Evolutionary conservation across 2,113 vertebrate species (phyloP), one percentile per base, ranked within the genome.

Genomic region (Galbula dea): DNA sequence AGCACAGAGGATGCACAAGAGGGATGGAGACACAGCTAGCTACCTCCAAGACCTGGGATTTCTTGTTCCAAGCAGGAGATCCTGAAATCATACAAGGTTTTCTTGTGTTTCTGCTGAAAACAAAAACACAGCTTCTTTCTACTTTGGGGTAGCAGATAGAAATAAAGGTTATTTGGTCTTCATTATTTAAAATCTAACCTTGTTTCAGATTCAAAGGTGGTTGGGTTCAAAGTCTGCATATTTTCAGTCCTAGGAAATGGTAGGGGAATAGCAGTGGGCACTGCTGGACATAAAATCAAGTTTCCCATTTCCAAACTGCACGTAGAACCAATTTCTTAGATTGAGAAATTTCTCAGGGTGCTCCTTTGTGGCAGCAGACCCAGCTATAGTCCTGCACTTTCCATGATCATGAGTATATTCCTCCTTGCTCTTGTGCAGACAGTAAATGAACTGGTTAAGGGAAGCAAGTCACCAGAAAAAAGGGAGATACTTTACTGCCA

Each of bases 401-500:
- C 37, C 9, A 0, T 2, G 3, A 7, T 23, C n/a, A 19, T 0
- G 0, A 55, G 19, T 0, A 0, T 46, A 13, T 20, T 59, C 62
- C 48, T 68, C 8, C 20, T 23, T 57, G 14, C 18, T 32, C 26
- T 67, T 52, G 6, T 17, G 17, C 43, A 90, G 57, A 51, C 7
- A 32, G 11, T 13, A 62, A 36, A 21, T 57, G 36, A 83, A 48
- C 22, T 23, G 37, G 17, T 37, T 27, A 45, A 86, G 27, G 34
- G 37, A 82, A 37, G 21, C 7, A 72, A 78, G 15, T 51, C 17
- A 63, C 26, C 11, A 61, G 26, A 36, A 46, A 36, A 22, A 71
- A 71, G 37, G 54, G 0, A 59, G 24, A 46, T 36, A 11, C 2
- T 79, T 95, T 32, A 65, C 21, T 65, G 23, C 16, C 5, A n/a